A percentile compares a stretch with the other conserved stretches of the same genome.
Conservation (phyloP, 2,113 vertebrate genomes). For the Pelecanus crispus region DNA sequence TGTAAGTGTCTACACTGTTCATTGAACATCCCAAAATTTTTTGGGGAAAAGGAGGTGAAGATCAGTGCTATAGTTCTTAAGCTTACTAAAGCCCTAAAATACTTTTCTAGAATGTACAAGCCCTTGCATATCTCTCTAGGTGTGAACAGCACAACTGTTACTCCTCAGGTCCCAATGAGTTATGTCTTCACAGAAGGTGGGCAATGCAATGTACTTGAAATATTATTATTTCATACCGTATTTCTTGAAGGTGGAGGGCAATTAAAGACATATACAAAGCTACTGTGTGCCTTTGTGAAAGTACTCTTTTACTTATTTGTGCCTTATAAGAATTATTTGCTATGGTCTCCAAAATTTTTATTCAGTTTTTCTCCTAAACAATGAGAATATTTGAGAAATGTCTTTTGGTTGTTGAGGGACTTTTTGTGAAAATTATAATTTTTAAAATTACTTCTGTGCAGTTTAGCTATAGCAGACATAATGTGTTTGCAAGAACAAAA, state of each 20-base stretch:
- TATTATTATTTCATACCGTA: background rate
- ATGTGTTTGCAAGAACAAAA: background rate
- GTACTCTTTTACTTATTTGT: background rate
- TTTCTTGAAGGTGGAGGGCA: background rate
- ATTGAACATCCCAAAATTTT: background rate
- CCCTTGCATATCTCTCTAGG: background rate
- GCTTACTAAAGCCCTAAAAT: background rate
- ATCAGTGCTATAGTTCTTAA: background rate
- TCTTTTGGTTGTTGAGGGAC: background rate
- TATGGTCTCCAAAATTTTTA: background rate
- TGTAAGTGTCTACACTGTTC: fast-evolving
- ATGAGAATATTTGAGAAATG: background rate
- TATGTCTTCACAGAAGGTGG: background rate
- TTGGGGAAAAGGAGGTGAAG: background rate
- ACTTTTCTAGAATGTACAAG: background rate
- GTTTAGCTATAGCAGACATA: background rate
- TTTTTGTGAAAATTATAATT: background rate
- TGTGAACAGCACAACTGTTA: background rate
- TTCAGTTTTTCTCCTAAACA: background rate
- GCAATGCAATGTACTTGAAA: background rate
- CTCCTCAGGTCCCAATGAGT: background rate
- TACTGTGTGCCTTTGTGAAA: background rate
- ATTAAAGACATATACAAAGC: background rate
- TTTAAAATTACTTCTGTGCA: background rate
- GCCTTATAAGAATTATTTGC: background rate